A percentile compares a stretch with the other conserved stretches of the same genome.
These are phyloP conservation scores for Dicerorhinus sumatrensis DNA, from an alignment of 2,113 vertebrate genomes.

Conservation along the genomic window DNA sequence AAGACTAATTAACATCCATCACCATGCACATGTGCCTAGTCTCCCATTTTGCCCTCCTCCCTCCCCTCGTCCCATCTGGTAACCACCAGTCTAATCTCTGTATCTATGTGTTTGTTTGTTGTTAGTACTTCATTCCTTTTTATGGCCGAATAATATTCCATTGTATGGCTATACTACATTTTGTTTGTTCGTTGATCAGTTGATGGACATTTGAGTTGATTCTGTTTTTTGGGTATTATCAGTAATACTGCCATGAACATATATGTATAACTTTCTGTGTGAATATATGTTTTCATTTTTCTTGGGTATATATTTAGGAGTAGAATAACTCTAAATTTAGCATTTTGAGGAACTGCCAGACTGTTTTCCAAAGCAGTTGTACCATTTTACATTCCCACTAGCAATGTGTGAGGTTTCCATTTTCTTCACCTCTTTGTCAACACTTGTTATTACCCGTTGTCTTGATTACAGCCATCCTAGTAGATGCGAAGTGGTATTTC, in stretches of 20 bases:
- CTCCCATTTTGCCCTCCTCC: no score
- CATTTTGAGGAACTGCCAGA: not conserved
- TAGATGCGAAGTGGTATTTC: not conserved
- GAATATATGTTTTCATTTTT: not conserved
- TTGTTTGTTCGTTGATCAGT: not conserved
- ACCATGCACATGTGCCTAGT: no score
- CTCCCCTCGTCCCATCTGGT: no score
- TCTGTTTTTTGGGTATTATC: not conserved
- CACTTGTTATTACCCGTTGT: not conserved
- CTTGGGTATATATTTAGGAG: not conserved
- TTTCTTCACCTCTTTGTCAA: not conserved
- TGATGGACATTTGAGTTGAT: not conserved
- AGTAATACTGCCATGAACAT: not conserved
- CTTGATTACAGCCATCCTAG: not conserved
- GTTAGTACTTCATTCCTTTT: not conserved
- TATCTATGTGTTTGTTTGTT: no score
- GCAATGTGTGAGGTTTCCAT: not conserved
- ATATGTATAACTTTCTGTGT: not conserved
- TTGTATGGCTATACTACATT: not conserved
- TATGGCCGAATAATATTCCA: not conserved
- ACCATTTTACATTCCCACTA: not conserved
- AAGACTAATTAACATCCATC: no score
- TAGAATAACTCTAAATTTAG: not conserved
- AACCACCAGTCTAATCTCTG: no score
- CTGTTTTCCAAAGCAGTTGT: not conserved